phyloP scores from a whole-genome alignment of 2,797 vertebrate genomes.

The Acanthiza pusilla region DNA sequence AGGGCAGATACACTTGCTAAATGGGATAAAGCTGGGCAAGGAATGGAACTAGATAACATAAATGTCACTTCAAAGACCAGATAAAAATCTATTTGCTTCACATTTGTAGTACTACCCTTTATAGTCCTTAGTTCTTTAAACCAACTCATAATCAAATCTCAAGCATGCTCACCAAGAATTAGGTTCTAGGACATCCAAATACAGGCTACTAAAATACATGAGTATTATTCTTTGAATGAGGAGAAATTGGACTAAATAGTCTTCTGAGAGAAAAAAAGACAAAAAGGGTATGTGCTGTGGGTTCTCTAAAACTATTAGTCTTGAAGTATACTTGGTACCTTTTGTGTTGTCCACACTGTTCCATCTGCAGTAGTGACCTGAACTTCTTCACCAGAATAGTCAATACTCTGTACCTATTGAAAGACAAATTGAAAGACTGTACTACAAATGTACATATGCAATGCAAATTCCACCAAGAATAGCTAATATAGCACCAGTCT shows the following conservation, averaged over 20 bases:
- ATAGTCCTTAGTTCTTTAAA: not conserved
- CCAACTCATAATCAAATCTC: not conserved
- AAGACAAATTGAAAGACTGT: not conserved
- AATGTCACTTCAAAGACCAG: not conserved
- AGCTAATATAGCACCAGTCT: not conserved
- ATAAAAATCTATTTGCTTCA: not conserved
- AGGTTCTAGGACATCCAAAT: not conserved
- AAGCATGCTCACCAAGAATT: not conserved
- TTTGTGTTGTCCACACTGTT: slow-evolving; percentile 84
- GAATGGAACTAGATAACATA: not conserved
- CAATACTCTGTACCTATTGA: slow-evolving; percentile 83
- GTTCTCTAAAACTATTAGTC: not conserved
- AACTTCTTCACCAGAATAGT: slow-evolving; percentile 88
- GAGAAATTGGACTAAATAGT: not conserved
- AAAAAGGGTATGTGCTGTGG: not conserved
- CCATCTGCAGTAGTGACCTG: slow-evolving; percentile 83
- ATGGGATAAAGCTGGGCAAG: not conserved
- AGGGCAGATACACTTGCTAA: not conserved
- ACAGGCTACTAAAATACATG: not conserved
- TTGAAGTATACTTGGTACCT: slow-evolving; percentile 73
- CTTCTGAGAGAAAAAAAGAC: not conserved
- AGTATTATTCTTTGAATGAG: not conserved
- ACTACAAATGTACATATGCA: not conserved
- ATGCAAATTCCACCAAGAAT: not conserved
- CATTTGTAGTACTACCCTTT: not conserved